These are phyloP conservation scores for Chiroxiphia lanceolata DNA, from an alignment of 2,797 vertebrate genomes.

Conservation along the genomic window DNA sequence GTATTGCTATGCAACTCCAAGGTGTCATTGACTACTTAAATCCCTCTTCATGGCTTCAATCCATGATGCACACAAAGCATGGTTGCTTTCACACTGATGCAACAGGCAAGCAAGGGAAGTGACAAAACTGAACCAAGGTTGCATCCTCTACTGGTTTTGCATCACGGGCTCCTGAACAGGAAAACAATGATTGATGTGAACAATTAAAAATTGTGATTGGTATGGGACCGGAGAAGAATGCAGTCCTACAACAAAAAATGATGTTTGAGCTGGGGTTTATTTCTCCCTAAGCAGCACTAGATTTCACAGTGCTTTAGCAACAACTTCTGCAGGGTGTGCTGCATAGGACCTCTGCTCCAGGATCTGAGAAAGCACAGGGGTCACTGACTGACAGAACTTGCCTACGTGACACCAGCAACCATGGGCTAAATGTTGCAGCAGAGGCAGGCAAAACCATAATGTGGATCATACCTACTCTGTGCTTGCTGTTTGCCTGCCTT, in stretches of 20 bases:
- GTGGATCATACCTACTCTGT: neutral
- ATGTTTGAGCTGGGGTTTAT: neutral
- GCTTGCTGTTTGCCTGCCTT: neutral
- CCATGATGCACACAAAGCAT: neutral
- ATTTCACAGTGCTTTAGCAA: neutral
- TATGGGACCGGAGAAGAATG: neutral
- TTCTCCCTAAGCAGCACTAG: neutral
- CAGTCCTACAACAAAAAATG: neutral
- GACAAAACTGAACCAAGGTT: neutral
- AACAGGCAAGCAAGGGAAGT: neutral
- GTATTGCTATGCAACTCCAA: neutral
- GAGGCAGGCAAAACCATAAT: neutral
- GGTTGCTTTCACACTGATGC: neutral
- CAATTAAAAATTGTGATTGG: neutral
- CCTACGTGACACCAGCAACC: neutral
- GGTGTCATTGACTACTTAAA: neutral
- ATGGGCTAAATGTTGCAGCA: neutral
- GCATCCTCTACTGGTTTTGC: neutral
- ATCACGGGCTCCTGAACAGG: neutral
- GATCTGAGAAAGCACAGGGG: neutral
- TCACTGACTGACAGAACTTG: neutral
- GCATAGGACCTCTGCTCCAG: neutral
- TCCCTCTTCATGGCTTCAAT: rapidly evolving
- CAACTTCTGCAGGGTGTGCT: neutral
- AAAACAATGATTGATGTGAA: neutral